Evolutionary conservation across 2,888 invertebrate genomes (phyloP).

Genomic region (Aspidapion aeneum): DNA sequence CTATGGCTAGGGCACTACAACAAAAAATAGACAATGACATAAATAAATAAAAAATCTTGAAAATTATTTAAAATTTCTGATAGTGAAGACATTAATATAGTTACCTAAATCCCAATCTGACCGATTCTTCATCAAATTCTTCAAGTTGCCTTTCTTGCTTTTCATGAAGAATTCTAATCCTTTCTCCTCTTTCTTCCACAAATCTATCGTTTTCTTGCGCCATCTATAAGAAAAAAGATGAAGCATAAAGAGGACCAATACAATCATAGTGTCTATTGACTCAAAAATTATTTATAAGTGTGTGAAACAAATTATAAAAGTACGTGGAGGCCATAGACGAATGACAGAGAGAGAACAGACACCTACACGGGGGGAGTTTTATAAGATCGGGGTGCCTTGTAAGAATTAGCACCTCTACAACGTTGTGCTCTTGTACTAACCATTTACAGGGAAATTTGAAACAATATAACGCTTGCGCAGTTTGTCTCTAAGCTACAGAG

Average conservation of each 20-base stretch:
- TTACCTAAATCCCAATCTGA: conserved; percentile 89
- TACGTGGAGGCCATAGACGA: too few species aligned
- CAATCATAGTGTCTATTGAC: too few species aligned
- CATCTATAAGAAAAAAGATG: conserved; percentile 65
- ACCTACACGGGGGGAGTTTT: too few species aligned
- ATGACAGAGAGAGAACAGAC: too few species aligned
- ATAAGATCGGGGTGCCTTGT: too few species aligned
- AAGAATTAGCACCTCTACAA: too few species aligned
- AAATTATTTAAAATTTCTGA: background rate
- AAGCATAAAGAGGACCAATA: too few species aligned
- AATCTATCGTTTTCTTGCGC: conserved; percentile 90
- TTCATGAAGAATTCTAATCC: conserved; percentile 85
- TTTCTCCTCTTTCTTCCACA: conserved; percentile 85
- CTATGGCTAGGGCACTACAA: conserved; percentile 84
- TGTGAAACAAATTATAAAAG: too few species aligned
- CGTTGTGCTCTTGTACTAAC: too few species aligned
- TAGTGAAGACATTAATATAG: background rate
- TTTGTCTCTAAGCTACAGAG: too few species aligned
- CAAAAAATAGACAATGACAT: conserved; percentile 22
- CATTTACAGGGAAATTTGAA: too few species aligned
- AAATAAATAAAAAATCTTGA: background rate
- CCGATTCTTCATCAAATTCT: conserved; percentile 93
- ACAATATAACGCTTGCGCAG: too few species aligned
- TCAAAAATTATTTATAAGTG: conserved; percentile 5
- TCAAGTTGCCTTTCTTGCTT: conserved; percentile 87